These are phyloP conservation scores for Ganaspis sp. DNA, from an alignment of 1,140 invertebrate species.

Conservation along the genomic window DNA sequence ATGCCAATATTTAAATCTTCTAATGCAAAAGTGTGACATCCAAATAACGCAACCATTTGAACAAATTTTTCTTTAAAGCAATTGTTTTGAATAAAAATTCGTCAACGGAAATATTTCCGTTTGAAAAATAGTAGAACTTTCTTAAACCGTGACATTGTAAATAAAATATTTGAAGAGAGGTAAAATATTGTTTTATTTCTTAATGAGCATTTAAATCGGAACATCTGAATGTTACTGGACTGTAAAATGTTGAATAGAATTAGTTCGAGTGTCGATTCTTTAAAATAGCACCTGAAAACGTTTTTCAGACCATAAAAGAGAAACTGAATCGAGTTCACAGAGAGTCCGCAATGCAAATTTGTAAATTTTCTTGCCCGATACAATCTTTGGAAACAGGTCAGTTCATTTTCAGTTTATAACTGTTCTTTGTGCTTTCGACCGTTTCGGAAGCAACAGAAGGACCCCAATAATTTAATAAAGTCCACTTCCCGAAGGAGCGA, in stretches of 20 bases:
- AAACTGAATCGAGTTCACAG: neutral
- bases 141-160: neutral
- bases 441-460: constrained; percentile 28
- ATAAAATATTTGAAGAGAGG: neutral
- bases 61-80: too few relatives aligned
- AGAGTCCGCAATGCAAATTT: constrained; percentile 10
- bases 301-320: neutral
- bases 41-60: too few relatives aligned
- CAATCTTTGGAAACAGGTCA: constrained; percentile 25
- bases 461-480: constrained; percentile 31
- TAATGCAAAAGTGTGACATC: too few relatives aligned
- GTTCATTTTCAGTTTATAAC: constrained; percentile 8
- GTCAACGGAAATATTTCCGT: too few relatives aligned
- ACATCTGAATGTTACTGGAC: neutral
- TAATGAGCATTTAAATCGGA: neutral
- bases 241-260: constrained; percentile 3
- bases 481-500: neutral
- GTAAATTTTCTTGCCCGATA: constrained; percentile 21
- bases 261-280: neutral
- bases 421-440: constrained; percentile 8
- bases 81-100: too few relatives aligned
- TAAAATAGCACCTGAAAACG: constrained; percentile 5
- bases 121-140: too few relatives aligned
- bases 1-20: too few relatives aligned
- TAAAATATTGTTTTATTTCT: constrained; percentile 14